Evolutionary conservation across 1,140 invertebrate species (phyloP).

Genomic region (Hycleus phaleratus): DNA sequence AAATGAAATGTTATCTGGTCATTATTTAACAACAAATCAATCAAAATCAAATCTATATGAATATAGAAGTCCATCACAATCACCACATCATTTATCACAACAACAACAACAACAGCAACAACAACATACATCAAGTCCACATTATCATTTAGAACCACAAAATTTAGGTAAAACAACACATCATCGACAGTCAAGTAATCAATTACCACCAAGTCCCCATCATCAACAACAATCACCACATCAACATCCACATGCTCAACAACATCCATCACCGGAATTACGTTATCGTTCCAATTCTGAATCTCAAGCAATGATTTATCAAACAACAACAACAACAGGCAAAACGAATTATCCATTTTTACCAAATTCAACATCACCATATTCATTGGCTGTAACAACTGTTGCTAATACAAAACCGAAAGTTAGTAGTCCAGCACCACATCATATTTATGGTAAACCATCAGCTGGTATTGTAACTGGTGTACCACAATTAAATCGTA

Average conservation of each 20-base stretch:
- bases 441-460: constrained; percentile 68
- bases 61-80: constrained; percentile 50
- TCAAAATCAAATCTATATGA: constrained; percentile 42
- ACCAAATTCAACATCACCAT: not conserved
- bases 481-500: constrained; percentile 48
- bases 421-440: constrained; percentile 68
- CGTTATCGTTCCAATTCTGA: constrained; percentile 27
- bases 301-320: constrained; percentile 32
- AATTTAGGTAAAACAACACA: constrained; percentile 31
- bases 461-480: constrained; percentile 54
- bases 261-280: constrained; percentile 47
- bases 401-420: constrained; percentile 55
- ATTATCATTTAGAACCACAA: constrained; percentile 36
- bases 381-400: constrained; percentile 30
- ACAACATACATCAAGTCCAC: constrained; percentile 27
- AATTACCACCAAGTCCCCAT: constrained; percentile 38
- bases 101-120: not conserved
- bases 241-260: constrained; percentile 35
- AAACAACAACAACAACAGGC: constrained; percentile 9
- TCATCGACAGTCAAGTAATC: constrained; percentile 32
- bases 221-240: constrained; percentile 44
- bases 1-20: constrained; percentile 49
- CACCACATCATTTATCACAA: constrained; percentile 45
- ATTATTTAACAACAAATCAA: constrained; percentile 50
- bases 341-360: constrained; percentile 26